Percentiles rank a stretch among this genome's conserved stretches.
Conservation (phyloP, 35 echinoderm and acorn worm species). For the Lytechinus variegatus region DNA sequence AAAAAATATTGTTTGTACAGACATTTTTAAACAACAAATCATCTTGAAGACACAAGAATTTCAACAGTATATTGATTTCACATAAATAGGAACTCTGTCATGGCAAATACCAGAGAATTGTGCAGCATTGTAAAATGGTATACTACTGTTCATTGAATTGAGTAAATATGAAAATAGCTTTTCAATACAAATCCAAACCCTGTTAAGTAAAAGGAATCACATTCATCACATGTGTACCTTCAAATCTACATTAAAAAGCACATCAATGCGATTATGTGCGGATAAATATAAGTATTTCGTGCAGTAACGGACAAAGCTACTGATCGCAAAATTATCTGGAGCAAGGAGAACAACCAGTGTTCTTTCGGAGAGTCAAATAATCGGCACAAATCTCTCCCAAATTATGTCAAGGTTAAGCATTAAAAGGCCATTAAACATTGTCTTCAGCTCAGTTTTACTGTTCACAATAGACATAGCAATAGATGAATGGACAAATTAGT, state of each 20-base stretch:
- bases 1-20: background rate
- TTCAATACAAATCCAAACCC: background rate
- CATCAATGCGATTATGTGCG: background rate
- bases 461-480: background rate
- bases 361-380: background rate
- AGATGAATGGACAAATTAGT: background rate
- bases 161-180: background rate
- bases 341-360: background rate
- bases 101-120: background rate
- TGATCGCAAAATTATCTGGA: background rate
- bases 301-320: background rate
- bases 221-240: background rate
- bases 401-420: background rate
- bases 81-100: no score
- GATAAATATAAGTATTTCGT: background rate
- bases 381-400: background rate
- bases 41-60: no score
- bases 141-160: background rate
- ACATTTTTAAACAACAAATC: no score
- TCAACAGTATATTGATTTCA: no score
- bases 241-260: background rate
- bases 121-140: background rate
- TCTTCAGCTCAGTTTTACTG: background rate
- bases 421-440: background rate
- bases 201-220: background rate